A percentile compares a stretch with the other conserved stretches of the same genome.
These are phyloP conservation scores for Otus sunia DNA, from an alignment of 2,113 vertebrate species.

Conservation along the genomic window DNA sequence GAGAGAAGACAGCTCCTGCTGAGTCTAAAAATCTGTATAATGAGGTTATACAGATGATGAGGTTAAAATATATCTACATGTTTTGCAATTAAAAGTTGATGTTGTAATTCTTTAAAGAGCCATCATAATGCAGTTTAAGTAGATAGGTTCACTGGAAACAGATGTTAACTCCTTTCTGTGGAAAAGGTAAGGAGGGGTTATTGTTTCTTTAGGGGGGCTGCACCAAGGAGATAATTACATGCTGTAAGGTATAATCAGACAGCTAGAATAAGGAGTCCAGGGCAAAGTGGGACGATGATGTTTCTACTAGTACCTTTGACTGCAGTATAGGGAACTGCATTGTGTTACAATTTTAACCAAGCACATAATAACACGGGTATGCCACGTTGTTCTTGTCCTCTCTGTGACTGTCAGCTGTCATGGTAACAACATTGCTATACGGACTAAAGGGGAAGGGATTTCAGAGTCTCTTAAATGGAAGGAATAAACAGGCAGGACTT, in stretches of 20 bases:
- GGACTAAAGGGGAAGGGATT: neutral
- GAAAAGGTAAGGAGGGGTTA: neutral
- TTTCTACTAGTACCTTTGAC: neutral
- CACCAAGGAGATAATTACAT: constrained; percentile 17
- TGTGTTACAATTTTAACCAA: neutral
- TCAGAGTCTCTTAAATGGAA: neutral
- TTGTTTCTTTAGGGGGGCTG: neutral
- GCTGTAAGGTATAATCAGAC: neutral
- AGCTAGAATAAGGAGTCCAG: neutral
- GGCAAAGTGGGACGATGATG: neutral
- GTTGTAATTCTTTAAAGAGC: neutral
- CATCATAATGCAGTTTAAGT: neutral
- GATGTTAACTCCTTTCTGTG: neutral
- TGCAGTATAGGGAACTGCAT: neutral
- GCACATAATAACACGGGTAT: neutral
- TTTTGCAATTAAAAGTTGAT: neutral
- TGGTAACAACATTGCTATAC: neutral
- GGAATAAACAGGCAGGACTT: neutral
- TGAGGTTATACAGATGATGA: neutral
- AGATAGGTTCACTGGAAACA: neutral
- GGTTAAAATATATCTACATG: neutral
- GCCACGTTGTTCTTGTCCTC: neutral
- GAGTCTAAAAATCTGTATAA: neutral
- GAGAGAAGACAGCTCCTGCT: neutral
- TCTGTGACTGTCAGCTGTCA: neutral